phyloP scores from a whole-genome alignment of 2,113 vertebrate species.

The Ceyx melanurus region DNA sequence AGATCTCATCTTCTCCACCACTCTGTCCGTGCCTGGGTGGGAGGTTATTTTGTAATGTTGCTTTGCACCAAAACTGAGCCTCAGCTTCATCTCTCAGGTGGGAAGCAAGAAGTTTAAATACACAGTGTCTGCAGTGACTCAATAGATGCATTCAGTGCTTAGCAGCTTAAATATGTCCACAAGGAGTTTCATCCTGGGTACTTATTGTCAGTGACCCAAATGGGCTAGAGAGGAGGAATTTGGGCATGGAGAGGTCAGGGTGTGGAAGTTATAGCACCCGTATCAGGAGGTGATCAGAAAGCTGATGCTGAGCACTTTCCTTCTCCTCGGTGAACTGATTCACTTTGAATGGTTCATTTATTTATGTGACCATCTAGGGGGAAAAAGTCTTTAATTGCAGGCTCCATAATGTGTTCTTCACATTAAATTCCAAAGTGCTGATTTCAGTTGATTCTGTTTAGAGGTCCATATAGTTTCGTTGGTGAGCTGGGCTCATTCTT shows the following conservation, averaged over 20 bases:
- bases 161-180: conserved; percentile 18
- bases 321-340: conserved; percentile 65
- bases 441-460: conserved; percentile 66
- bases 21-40: neutral
- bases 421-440: conserved; percentile 71
- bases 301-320: conserved; percentile 51
- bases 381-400: conserved; percentile 68
- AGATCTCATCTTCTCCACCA: neutral
- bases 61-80: neutral
- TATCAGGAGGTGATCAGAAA: conserved; percentile 50
- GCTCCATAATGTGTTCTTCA: conserved; percentile 67
- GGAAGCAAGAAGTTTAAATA: neutral
- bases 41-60: neutral
- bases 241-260: conserved; percentile 3
- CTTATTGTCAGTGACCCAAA: conserved; percentile 13
- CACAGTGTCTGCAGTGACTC: neutral
- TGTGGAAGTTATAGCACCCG: neutral
- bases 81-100: neutral
- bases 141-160: neutral
- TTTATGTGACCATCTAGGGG: conserved; percentile 72
- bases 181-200: conserved; percentile 26
- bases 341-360: conserved; percentile 67
- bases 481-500: conserved; percentile 22
- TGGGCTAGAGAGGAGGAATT: conserved; percentile 3
- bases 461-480: conserved; percentile 62